Evolutionary conservation across 2,113 vertebrate genomes (phyloP), one percentile per base, ranked within the genome.

Genomic region (Dissostichus mawsoni): DNA sequence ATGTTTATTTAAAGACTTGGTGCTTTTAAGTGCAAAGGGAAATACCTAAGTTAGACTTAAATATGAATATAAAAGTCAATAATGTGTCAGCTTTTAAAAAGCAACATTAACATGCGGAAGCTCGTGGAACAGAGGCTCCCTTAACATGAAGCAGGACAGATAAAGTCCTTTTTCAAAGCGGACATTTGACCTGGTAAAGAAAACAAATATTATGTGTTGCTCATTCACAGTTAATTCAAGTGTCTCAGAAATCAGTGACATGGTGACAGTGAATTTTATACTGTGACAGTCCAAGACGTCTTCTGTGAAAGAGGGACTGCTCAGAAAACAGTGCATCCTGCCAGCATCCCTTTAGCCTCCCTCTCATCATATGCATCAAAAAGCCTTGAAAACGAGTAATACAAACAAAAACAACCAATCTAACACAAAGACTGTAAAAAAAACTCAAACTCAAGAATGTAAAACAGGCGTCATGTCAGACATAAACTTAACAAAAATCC

Each of bases 401-500:
- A 29, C 7, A 58, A 58, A 13, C 25, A 50, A 50, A 6, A 4
- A 58, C 23, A 16, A 8, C 9, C 0, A n/a, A n/a, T 33, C 23
- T 1, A 13, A 36, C 17, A 1, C 1, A 52, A n/a, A 29, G 9
- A 67, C 47, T 18, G n/a, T 13, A 51, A 36, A 53, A 29, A 29
- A 55, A 51, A 66, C 17, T 10, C 65, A 75, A 78, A 5, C 14
- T 65, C 53, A 57, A 33, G 17, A 67, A 66, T 12, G 23, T 55
- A 55, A 44, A 52, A 63, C 62, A 57, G 41, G 44, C 20, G 58
- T 66, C 58, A 3, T 45, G 5, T 76, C 48, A 52, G 18, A 59
- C 55, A 55, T 58, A 16, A 82, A 45, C 76, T 56, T 25, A 58
- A 81, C 62, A 81, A 69, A 74, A 71, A 64, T 78, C 0, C 51